Percentiles rank a stretch among this genome's conserved stretches.
Conservation (phyloP, 2,888 invertebrate genomes). For the Taenaris catops region DNA sequence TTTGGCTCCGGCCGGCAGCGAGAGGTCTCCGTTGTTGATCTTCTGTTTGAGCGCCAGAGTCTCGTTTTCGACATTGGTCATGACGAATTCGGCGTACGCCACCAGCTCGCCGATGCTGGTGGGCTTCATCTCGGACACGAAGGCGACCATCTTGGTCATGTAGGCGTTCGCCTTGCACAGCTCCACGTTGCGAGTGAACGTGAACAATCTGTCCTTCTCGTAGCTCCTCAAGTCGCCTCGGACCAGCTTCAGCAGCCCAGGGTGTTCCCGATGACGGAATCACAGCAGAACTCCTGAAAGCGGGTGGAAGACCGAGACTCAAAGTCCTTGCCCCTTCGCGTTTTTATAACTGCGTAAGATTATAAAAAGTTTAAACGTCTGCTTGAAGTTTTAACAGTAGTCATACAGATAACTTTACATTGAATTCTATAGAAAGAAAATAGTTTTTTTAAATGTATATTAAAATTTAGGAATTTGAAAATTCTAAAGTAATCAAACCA, state of each 20-base stretch:
- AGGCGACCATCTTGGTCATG: constrained; percentile 23
- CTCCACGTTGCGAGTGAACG: constrained; percentile 22
- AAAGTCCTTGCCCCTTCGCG: no score
- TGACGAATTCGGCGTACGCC: constrained; percentile 26
- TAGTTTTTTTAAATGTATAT: no score
- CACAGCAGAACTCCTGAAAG: no score
- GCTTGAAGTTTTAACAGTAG: no score
- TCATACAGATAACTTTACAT: no score
- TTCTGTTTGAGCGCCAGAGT: constrained; percentile 2
- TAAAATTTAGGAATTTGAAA: no score
- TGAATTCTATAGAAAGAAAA: no score
- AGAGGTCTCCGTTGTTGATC: not conserved
- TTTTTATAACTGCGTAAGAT: no score
- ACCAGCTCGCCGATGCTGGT: constrained; percentile 25
- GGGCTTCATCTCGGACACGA: constrained; percentile 23
- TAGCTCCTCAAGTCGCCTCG: constrained; percentile 13
- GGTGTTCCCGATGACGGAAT: no score
- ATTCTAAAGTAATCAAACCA: no score
- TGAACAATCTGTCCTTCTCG: constrained; percentile 26
- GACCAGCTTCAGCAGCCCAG: constrained; percentile 15
- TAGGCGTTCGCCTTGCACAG: constrained; percentile 22
- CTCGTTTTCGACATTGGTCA: constrained; percentile 24
- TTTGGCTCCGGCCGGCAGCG: not conserved
- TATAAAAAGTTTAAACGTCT: no score
- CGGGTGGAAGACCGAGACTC: no score